Evolutionary conservation across 2,797 vertebrate species (phyloP).

Genomic region (Zenarchopterus dispar): DNA sequence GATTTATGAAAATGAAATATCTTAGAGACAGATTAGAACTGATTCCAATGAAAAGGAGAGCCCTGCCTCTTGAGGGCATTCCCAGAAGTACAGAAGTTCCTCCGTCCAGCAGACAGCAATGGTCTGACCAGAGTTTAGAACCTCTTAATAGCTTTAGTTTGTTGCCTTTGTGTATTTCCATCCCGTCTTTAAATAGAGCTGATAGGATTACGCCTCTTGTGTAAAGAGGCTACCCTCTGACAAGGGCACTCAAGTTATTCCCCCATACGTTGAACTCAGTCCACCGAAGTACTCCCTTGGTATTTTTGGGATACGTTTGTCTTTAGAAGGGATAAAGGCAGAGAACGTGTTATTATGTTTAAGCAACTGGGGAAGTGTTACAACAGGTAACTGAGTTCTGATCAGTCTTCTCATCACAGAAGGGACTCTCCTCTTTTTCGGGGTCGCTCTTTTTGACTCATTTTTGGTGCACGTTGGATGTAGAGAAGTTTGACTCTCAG

Average conservation of each 20-base stretch:
- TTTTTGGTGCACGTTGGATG: conserved; percentile 46
- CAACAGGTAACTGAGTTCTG: neutral
- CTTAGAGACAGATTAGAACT: too few species aligned
- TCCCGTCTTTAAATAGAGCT: conserved; percentile 72
- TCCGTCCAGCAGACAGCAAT: conserved; percentile 23
- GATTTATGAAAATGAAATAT: too few species aligned
- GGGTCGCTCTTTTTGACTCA: conserved; percentile 7
- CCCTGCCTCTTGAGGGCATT: neutral
- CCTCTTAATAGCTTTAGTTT: conserved; percentile 67
- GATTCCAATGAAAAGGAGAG: neutral
- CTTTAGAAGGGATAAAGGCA: conserved; percentile 42
- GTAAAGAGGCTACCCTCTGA: conserved; percentile 54
- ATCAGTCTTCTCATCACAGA: neutral
- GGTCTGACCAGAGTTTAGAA: conserved; percentile 60
- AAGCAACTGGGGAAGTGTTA: conserved; percentile 45
- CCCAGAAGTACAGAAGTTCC: conserved; percentile 16
- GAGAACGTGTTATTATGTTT: conserved; percentile 30
- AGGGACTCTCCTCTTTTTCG: neutral
- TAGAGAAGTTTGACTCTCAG: conserved; percentile 25
- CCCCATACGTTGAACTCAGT: conserved; percentile 18
- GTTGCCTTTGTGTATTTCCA: conserved; percentile 68
- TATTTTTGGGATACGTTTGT: conserved; percentile 50
- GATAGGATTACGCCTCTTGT: conserved; percentile 79
- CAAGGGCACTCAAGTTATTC: conserved; percentile 31
- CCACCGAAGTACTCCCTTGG: conserved; percentile 41